Evolutionary conservation across 2,888 invertebrate species (phyloP).

Genomic region (Lasius platythorax): DNA sequence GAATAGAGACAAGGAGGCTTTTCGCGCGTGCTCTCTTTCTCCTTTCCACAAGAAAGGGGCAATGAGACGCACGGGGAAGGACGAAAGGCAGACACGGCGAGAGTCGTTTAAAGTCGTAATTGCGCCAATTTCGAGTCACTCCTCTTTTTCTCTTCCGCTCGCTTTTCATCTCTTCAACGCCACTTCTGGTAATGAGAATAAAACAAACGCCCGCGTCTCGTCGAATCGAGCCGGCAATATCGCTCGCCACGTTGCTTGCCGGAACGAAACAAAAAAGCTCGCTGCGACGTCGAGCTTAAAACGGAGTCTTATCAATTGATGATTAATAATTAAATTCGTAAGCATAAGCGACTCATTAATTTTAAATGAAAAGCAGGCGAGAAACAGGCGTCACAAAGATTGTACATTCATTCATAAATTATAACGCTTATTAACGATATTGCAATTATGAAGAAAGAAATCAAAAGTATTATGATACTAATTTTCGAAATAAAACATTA

Average conservation of each 20-base stretch:
- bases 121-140: constrained; percentile 49
- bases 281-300: constrained; percentile 15
- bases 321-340: constrained; percentile 43
- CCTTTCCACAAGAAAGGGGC: neutral
- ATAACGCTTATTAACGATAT: neutral
- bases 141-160: constrained; percentile 48
- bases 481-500: neutral
- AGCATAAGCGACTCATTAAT: constrained; percentile 35
- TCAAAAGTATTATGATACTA: neutral
- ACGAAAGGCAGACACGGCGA: constrained; percentile 11
- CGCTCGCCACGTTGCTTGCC: constrained; percentile 32
- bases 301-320: constrained; percentile 37
- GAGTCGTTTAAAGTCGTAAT: constrained; percentile 56
- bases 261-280: constrained; percentile 40
- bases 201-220: constrained; percentile 54
- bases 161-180: constrained; percentile 52
- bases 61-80: constrained; percentile 12
- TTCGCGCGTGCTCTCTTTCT: constrained; percentile 36
- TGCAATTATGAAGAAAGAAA: neutral
- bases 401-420: neutral
- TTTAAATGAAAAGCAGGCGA: neutral
- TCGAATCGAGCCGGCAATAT: constrained; percentile 58
- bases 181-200: constrained; percentile 64
- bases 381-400: neutral
- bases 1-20: constrained; percentile 29